Evolutionary conservation across 2,797 vertebrate genomes (phyloP).

Genomic region (Chlorospingus flavigularis): DNA sequence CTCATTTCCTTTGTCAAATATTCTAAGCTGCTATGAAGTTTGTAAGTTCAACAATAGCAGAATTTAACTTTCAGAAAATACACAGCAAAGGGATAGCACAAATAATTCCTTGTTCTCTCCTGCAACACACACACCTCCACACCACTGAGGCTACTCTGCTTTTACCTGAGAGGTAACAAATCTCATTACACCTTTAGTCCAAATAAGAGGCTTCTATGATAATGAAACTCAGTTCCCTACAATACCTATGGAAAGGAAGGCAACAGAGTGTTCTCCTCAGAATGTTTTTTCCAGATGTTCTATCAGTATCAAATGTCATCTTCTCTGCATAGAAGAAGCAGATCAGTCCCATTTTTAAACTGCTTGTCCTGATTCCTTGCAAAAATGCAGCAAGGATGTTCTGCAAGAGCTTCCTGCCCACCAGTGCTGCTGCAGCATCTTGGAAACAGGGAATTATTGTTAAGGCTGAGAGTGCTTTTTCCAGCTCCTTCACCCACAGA

Average conservation of each 20-base stretch:
- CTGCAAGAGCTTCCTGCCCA: neutral
- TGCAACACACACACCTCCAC: neutral
- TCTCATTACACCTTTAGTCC: neutral
- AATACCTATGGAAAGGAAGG: neutral
- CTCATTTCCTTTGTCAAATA: neutral
- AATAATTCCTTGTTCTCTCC: neutral
- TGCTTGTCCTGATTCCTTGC: neutral
- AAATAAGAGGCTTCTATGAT: neutral
- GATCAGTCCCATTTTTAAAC: neutral
- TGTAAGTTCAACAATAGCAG: neutral
- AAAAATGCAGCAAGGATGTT: neutral
- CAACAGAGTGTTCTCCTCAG: neutral
- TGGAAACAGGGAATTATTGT: neutral
- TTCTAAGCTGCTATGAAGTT: neutral
- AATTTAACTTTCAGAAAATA: neutral
- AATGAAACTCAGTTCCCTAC: neutral
- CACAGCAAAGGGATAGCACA: neutral
- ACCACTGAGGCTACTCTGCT: neutral
- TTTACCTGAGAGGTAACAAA: neutral
- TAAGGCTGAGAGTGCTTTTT: neutral
- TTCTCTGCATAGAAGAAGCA: neutral
- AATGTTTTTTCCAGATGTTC: neutral
- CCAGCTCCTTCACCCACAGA: neutral
- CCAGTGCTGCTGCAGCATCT: neutral
- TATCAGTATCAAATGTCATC: neutral